Evolutionary conservation across 2,888 invertebrate genomes (phyloP).

Genomic region (Abrostola tripartita): DNA sequence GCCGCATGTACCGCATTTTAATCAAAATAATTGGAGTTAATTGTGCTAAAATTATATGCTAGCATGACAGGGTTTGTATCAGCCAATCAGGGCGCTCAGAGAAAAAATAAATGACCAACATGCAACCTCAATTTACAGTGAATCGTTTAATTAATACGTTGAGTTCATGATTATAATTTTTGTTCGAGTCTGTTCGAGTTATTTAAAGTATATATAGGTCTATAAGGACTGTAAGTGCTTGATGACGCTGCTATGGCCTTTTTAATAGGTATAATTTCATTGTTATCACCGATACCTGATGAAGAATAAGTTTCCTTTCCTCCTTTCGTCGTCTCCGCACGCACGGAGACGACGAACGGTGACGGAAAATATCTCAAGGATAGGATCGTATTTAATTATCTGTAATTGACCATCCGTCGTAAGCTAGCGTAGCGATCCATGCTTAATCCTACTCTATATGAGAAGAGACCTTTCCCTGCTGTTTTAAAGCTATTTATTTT

Average conservation of each 20-base stretch:
- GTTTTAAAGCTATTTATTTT: too few relatives aligned
- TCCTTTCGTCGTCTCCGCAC: too few relatives aligned
- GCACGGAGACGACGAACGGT: too few relatives aligned
- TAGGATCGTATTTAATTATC: too few relatives aligned
- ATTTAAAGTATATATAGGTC: not conserved
- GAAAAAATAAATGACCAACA: constrained; percentile 32
- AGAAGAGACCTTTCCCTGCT: too few relatives aligned
- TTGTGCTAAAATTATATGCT: constrained; percentile 56
- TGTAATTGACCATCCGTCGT: too few relatives aligned
- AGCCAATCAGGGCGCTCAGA: constrained; percentile 38
- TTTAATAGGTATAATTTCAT: not conserved
- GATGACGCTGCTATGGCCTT: not conserved
- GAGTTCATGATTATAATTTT: constrained; percentile 37
- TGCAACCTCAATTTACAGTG: constrained; percentile 47
- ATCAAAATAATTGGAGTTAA: constrained; percentile 52
- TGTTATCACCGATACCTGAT: too few relatives aligned
- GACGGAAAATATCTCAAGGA: too few relatives aligned
- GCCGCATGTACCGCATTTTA: constrained; percentile 44
- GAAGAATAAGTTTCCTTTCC: too few relatives aligned
- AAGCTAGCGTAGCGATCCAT: too few relatives aligned
- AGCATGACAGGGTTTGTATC: constrained; percentile 30
- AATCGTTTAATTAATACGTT: constrained; percentile 54
- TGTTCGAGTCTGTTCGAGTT: constrained; percentile 15
- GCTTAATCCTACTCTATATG: too few relatives aligned
- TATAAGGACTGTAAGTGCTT: not conserved